Percentiles rank a stretch among this genome's conserved stretches.
Conservation (phyloP, 2,888 invertebrate genomes). For the Lagria hirta region DNA sequence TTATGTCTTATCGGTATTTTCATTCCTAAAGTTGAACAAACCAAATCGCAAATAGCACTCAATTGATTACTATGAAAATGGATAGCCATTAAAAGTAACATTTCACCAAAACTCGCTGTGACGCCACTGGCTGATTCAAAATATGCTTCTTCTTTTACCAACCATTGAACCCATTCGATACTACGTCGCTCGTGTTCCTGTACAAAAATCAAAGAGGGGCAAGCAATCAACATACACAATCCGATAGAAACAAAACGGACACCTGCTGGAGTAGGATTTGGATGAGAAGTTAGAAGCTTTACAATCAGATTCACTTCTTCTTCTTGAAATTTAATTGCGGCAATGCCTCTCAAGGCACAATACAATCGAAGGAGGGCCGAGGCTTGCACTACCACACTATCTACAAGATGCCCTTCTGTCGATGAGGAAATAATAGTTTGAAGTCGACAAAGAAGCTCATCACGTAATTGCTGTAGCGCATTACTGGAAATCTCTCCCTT, state of each 20-base stretch:
- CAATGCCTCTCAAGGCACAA: constrained; percentile 90
- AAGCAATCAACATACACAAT: constrained; percentile 91
- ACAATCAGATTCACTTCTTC: constrained; percentile 86
- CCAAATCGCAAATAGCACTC: constrained; percentile 88
- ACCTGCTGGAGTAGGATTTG: constrained; percentile 87
- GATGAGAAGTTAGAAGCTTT: constrained; percentile 83
- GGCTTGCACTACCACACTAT: constrained; percentile 76
- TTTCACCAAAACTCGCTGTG: constrained; percentile 90
- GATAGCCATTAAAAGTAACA: constrained; percentile 93
- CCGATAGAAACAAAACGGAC: constrained; percentile 91
- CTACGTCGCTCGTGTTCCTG: constrained; percentile 81
- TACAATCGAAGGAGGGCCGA: constrained; percentile 88
- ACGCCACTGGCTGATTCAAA: constrained; percentile 84
- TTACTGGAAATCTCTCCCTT: constrained; percentile 73
- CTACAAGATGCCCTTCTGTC: constrained; percentile 61
- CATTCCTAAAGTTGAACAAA: constrained; percentile 93
- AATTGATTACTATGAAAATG: constrained; percentile 96
- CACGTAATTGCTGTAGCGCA: constrained; percentile 70
- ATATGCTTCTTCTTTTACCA: constrained; percentile 87
- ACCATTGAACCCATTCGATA: constrained; percentile 92
- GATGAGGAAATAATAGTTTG: constrained; percentile 66
- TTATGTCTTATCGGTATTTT: constrained; percentile 86
- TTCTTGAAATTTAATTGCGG: constrained; percentile 90
- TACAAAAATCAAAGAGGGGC: constrained; percentile 75
- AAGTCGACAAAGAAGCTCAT: constrained; percentile 74